These are phyloP conservation scores for Cantharis lateralis DNA, from an alignment of 2,888 invertebrate species.

Conservation along the genomic window DNA sequence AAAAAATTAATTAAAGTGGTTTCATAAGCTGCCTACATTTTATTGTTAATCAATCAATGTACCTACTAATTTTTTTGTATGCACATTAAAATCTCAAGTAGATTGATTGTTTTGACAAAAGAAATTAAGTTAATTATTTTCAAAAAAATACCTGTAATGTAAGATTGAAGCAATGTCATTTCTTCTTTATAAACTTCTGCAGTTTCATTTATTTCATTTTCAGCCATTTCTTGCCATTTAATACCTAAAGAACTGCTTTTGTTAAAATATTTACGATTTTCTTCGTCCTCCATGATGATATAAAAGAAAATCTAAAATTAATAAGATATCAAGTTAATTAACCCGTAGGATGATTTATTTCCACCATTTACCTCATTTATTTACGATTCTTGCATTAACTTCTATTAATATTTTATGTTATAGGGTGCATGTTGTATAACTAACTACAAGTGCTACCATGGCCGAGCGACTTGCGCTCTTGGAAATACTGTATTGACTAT, in stretches of 20 bases:
- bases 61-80: background rate
- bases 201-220: slow-evolving; percentile 52
- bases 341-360: background rate
- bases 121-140: background rate
- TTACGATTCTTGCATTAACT: background rate
- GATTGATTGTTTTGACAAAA: background rate
- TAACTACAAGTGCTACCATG: background rate
- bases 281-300: background rate
- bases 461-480: background rate
- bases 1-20: slow-evolving; percentile 3
- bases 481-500: background rate
- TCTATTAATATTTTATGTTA: background rate
- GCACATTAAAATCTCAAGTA: background rate
- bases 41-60: background rate
- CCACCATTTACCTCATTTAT: background rate
- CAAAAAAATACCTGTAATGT: slow-evolving; percentile 46
- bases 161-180: slow-evolving; percentile 42
- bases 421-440: background rate
- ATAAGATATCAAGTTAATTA: background rate
- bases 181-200: slow-evolving; percentile 49
- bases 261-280: slow-evolving; percentile 15
- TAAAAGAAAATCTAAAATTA: background rate
- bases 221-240: slow-evolving; percentile 48
- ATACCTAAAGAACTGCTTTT: slow-evolving; percentile 29
- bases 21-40: background rate